Percentiles rank a stretch among this genome's conserved stretches.
Evolutionary conservation across 2,888 invertebrate species (phyloP).

Genomic region (Lasioglossum vierecki): DNA sequence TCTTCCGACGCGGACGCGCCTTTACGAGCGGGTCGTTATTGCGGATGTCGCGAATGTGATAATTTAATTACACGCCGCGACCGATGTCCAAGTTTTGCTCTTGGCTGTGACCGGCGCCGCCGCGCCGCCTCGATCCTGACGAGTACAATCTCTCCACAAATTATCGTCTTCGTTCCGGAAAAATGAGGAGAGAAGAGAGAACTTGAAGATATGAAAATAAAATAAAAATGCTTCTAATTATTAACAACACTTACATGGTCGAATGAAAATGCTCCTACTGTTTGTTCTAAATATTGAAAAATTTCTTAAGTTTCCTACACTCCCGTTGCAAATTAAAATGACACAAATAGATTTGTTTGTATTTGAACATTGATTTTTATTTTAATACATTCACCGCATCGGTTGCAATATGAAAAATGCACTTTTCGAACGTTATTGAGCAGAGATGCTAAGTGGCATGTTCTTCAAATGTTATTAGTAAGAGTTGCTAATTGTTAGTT

Average conservation of each 20-base stretch:
- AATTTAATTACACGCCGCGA: constrained; percentile 72
- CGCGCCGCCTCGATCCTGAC: neutral
- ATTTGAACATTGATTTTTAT: neutral
- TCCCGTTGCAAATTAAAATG: neutral
- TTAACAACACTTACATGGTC: neutral
- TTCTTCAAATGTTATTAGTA: neutral
- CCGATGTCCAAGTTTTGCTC: constrained; percentile 17
- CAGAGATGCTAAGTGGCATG: no score
- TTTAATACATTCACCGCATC: neutral
- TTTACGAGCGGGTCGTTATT: constrained; percentile 75
- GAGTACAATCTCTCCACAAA: neutral
- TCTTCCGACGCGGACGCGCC: constrained; percentile 30
- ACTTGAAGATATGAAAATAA: neutral
- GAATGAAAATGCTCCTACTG: neutral
- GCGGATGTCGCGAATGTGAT: constrained; percentile 63
- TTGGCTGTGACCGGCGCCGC: neutral
- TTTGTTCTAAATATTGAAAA: no score
- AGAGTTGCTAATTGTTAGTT: neutral
- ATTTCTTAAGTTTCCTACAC: no score
- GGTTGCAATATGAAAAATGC: no score
- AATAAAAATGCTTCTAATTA: neutral
- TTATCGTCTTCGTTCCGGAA: neutral
- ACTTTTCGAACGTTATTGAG: no score
- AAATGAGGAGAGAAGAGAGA: neutral
- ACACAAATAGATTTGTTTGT: neutral